Conservation (phyloP, 2,888 invertebrate species). For the Glaucopsyche alexis region DNA sequence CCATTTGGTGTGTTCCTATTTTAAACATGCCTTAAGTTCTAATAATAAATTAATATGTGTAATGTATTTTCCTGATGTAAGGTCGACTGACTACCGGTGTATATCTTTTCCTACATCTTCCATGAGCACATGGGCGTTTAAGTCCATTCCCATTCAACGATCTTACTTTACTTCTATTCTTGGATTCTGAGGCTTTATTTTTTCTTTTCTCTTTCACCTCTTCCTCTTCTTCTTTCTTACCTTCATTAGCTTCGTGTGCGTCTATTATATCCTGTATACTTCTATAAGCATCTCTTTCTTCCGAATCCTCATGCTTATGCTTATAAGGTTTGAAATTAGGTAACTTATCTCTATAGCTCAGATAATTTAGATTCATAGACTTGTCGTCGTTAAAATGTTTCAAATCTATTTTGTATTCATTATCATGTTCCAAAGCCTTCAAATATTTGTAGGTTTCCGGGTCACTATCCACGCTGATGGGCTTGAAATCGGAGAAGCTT, state of each 20-base stretch:
- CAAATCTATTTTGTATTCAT: slow-evolving; percentile 47
- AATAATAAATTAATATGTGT: slow-evolving; percentile 41
- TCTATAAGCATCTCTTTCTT: slow-evolving; percentile 50
- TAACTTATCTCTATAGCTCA: background rate
- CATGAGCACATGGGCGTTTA: slow-evolving; percentile 50
- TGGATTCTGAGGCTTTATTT: slow-evolving; percentile 32
- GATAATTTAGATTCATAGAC: background rate
- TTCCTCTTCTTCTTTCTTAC: slow-evolving; percentile 44
- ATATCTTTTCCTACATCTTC: slow-evolving; percentile 55
- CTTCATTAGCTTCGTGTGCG: slow-evolving; percentile 62
- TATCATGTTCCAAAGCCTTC: slow-evolving; percentile 57
- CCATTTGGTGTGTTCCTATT: background rate
- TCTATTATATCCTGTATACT: slow-evolving; percentile 66
- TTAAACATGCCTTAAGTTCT: background rate
- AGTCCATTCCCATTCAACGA: slow-evolving; percentile 48
- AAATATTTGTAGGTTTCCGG: slow-evolving; percentile 66
- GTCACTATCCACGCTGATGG: slow-evolving; percentile 58
- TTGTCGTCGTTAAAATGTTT: slow-evolving; percentile 23
- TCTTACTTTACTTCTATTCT: slow-evolving; percentile 45
- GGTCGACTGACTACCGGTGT: slow-evolving; percentile 53
- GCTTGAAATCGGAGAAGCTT: slow-evolving; percentile 56
- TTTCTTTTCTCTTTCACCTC: slow-evolving; percentile 40
- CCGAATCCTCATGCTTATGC: slow-evolving; percentile 40
- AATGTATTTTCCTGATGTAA: slow-evolving; percentile 54
- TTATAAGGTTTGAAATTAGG: slow-evolving; percentile 51